phyloP scores from a whole-genome alignment of 2,113 vertebrate genomes.

The Centropus bengalensis region DNA sequence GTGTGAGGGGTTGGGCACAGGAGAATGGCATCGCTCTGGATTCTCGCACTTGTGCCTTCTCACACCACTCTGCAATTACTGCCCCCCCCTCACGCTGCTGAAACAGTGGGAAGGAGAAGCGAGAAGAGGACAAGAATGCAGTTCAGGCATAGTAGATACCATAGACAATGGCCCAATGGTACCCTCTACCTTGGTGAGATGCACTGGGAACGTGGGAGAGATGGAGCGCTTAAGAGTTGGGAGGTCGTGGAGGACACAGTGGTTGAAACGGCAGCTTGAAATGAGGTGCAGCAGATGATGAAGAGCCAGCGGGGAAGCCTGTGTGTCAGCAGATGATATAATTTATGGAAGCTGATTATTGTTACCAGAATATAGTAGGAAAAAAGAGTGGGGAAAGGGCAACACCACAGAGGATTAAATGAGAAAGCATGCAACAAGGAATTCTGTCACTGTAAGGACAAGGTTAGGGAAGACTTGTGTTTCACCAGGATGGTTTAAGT shows the following conservation, averaged over 20 bases:
- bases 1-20: background rate
- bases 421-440: background rate
- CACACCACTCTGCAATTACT: background rate
- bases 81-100: background rate
- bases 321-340: background rate
- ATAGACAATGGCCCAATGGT: background rate
- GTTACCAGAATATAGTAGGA: background rate
- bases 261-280: background rate
- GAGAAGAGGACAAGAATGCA: background rate
- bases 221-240: background rate
- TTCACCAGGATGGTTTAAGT: background rate
- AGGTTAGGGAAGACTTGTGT: background rate
- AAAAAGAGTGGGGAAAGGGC: background rate
- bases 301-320: background rate
- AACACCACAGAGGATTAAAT: background rate
- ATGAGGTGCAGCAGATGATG: background rate
- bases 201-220: rapidly evolving
- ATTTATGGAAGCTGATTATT: background rate
- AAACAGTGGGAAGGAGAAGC: background rate
- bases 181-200: background rate
- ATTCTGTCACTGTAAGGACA: background rate
- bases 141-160: background rate
- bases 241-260: background rate
- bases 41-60: background rate
- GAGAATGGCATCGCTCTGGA: background rate